Evolutionary conservation across 2,888 invertebrate species (phyloP), one percentile per base, ranked within the genome.

Genomic region (Limnephilus lunatus): DNA sequence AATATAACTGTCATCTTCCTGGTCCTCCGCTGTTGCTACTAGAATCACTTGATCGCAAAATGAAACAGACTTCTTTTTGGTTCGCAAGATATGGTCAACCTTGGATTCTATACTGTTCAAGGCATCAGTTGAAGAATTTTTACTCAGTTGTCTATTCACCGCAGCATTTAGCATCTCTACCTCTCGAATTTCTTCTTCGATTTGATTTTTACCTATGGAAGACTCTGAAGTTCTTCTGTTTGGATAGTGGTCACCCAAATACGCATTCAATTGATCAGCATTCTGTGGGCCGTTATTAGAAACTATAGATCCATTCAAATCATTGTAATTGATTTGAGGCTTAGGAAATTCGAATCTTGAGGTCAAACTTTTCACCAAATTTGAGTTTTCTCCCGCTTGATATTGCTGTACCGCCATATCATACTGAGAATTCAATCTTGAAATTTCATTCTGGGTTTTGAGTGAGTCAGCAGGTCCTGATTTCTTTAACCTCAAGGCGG

Each of bases 21-120:
- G 98, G 94, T 99, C 98, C 94, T 99, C 99, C 0, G 98, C 98
- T 1, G 98, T 98, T 7, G 99, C 98, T 19, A 99, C 99, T 91
- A 99, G 95, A 93, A 98, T 98, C 0, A 99, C 98, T 95, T 99
- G 98, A 95, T 99, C 99, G 94, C 99, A 99, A 95, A 99, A 99
- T 0, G 99, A 99, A 7, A 99, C 99, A 92, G 98, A 98, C 95
- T 99, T 99, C 96, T 99, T 99, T 94, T 98, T 98, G 0, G 97
- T 97, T 92, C 97, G 96, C 90, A 97, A 96, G 0, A 95, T 95
- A 93, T 97, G 97, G 19, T 95, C 95, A 92, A 93, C 92, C 81
- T 93, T 93, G 19, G 93, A 94, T 91, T 94, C 94, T 12, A 92
- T 93, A 81, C 92, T 93, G 91, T 94, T 96, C 95, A 94, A 95